phyloP scores from a whole-genome alignment of 2,113 vertebrate genomes.

The Orientallactaga bullata region DNA sequence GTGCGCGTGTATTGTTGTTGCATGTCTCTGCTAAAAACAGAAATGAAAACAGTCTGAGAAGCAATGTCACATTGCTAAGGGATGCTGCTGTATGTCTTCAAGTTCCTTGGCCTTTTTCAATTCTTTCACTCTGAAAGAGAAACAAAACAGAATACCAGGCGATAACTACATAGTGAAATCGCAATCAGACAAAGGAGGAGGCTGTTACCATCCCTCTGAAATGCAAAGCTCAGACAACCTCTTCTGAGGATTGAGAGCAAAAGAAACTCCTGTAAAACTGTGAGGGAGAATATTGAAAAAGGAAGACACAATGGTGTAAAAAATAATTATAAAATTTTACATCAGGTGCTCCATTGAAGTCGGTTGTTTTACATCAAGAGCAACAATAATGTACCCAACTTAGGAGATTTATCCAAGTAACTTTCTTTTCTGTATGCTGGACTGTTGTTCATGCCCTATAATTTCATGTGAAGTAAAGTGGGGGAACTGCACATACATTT shows the following conservation, averaged over 20 bases:
- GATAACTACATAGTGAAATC: constrained; percentile 77
- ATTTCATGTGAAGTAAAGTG: background rate
- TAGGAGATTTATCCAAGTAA: background rate
- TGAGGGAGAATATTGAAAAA: background rate
- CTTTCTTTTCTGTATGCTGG: background rate
- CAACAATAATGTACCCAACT: background rate
- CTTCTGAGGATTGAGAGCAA: constrained; percentile 27
- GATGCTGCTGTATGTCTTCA: constrained; percentile 96
- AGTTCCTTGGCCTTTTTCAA: constrained; percentile 99
- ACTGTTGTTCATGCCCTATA: background rate
- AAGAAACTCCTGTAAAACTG: constrained; percentile 19
- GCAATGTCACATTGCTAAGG: constrained; percentile 98
- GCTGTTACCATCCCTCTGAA: constrained; percentile 31
- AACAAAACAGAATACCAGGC: constrained; percentile 83
- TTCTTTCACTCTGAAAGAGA: constrained; percentile 98
- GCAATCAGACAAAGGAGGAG: constrained; percentile 50
- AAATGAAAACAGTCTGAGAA: constrained; percentile 97
- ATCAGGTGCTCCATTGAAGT: background rate
- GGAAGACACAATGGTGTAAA: background rate
- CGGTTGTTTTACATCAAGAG: background rate
- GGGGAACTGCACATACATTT: background rate
- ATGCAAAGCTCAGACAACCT: constrained; percentile 62
- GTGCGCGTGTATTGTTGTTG: constrained; percentile 87
- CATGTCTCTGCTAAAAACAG: constrained; percentile 98
- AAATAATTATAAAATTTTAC: background rate